Base-by-base conservation (phyloP, 1,140 invertebrate species). In the Wiebesia pumilae region DNA sequence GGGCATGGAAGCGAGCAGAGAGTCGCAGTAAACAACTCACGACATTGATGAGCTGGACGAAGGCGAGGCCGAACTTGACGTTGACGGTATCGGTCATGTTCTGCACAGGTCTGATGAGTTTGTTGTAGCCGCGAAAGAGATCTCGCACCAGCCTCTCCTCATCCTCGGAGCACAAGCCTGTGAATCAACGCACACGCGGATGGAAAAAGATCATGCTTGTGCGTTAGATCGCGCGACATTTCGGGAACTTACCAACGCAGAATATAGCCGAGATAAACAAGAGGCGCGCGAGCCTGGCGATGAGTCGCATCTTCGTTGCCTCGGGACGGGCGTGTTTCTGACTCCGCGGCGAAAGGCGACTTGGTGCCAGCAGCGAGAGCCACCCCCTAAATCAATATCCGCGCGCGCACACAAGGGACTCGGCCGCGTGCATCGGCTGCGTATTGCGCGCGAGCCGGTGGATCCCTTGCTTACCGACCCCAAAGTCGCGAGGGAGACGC, bases 21-120 rank as follows among this genome's bases (percentile, higher is more conserved):
- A 21, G 54, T 54, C 47, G 30, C 16, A 27, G 47, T 27, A 80
- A 35, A 62, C 47, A 67, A 86, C 90, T 96, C 96, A 99, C 99
- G 95, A 99, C 98, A 94, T 99, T 99, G 94, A 99, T 99, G 87
- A 99, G 96, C 94, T 99, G 98, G 89, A 99, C 98, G 92, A 99
- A 98, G 87, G 98, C 98, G 81, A 99, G 95, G 87, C 98, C 98
- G 94, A 99, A 99, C 91, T 97, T 95, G 87, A 99, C 98, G 93
- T 98, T 97, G 85, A 99, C 97, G 93, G 98, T 99, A 94, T 99
- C 97, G 89, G 98, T 99, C 96, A 99, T 98, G 93, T 99, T 98
- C 93, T 98, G 96, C 85, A 99, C 99, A 58, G 99, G 99, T 90
- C 99, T 96, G 92, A 99, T 99, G 75, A 99, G 96, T 92, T 99